Percentiles rank a stretch among this genome's conserved stretches.
Conservation (phyloP, 2,888 invertebrate genomes). For the Orchesellides sinensis region DNA sequence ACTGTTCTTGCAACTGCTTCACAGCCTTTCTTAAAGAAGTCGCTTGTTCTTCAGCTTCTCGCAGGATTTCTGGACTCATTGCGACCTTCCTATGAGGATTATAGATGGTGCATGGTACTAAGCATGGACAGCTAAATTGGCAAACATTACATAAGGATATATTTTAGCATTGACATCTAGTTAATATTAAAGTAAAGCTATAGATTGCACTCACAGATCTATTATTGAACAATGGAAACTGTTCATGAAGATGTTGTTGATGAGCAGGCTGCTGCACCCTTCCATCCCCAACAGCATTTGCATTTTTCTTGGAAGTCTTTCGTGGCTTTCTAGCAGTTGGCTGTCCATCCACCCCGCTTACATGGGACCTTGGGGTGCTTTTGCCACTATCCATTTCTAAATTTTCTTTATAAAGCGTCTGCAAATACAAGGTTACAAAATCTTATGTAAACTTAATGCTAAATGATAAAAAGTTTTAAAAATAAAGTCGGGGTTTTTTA, state of each 20-base stretch:
- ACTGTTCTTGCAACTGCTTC: conserved; percentile 50
- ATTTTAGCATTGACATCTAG: too few relatives aligned
- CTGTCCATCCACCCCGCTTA: conserved; percentile 31
- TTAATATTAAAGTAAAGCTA: not conserved
- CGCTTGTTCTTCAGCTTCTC: conserved; percentile 58
- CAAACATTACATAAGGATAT: not conserved
- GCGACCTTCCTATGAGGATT: conserved; percentile 60
- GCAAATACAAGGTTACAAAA: not conserved
- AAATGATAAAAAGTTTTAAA: not conserved
- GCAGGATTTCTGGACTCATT: conserved; percentile 56
- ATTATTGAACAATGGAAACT: conserved; percentile 39
- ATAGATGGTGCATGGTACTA: conserved; percentile 53
- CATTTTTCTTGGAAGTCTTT: conserved; percentile 22
- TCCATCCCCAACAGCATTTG: conserved; percentile 25
- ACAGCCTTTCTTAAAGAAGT: conserved; percentile 41
- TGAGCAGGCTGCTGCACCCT: not conserved
- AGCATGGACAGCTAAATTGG: conserved; percentile 42
- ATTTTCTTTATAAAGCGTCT: not conserved
- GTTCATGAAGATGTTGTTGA: not conserved
- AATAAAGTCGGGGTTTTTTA: too few relatives aligned
- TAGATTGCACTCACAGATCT: conserved; percentile 38
- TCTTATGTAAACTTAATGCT: too few relatives aligned
- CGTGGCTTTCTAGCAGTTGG: not conserved
- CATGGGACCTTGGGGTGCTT: conserved; percentile 33
- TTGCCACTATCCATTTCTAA: conserved; percentile 39